Conservation (phyloP, 2,888 invertebrate species). For the Uloborus plumipes region DNA sequence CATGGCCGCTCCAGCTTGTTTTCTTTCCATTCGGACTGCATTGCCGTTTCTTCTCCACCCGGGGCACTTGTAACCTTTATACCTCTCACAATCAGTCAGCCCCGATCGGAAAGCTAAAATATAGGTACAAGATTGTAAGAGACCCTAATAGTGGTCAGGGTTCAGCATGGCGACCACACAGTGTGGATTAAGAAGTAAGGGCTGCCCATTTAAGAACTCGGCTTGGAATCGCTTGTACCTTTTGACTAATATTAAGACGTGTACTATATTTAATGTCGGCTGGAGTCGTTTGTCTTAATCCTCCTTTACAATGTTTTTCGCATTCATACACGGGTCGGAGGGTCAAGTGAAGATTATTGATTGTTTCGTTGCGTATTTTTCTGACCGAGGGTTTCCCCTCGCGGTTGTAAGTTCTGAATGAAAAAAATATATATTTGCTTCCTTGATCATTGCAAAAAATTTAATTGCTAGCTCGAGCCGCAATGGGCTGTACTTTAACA, state of each 20-base stretch:
- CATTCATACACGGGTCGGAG: neutral
- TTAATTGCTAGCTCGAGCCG: too few relatives aligned
- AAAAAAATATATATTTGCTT: too few relatives aligned
- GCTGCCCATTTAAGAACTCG: too few relatives aligned
- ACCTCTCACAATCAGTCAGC: constrained; percentile 40
- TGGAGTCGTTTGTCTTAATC: constrained; percentile 25
- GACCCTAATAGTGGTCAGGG: constrained; percentile 44
- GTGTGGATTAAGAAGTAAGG: constrained; percentile 29
- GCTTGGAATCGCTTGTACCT: neutral
- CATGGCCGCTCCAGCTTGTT: neutral
- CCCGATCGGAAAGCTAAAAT: constrained; percentile 45
- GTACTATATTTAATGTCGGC: neutral
- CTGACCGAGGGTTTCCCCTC: too few relatives aligned
- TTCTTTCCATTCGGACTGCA: neutral
- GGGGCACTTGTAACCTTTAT: constrained; percentile 32
- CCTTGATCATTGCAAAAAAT: too few relatives aligned
- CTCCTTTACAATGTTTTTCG: neutral
- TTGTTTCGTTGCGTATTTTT: neutral
- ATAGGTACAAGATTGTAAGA: constrained; percentile 31
- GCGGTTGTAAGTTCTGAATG: too few relatives aligned
- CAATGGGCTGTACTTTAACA: too few relatives aligned
- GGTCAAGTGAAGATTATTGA: constrained; percentile 3
- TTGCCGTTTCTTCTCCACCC: constrained; percentile 16
- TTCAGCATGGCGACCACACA: constrained; percentile 43
- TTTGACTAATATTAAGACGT: constrained; percentile 39